Evolutionary conservation across 2,113 vertebrate genomes (phyloP).

Genomic region (Stomatorhinus ivindoensis): DNA sequence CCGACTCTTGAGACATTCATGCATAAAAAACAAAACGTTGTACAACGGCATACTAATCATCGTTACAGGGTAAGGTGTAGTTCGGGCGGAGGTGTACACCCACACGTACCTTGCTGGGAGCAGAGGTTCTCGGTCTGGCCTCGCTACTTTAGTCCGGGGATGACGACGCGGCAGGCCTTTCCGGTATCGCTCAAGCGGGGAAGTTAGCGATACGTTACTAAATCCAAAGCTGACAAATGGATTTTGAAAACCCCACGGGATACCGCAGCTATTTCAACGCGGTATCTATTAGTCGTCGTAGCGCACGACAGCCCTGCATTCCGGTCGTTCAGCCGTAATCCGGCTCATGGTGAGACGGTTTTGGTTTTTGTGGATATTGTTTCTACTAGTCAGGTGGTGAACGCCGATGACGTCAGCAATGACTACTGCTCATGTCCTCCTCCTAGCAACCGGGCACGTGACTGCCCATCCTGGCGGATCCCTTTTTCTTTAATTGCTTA

Average conservation of each 20-base stretch:
- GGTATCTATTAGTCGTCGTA: neutral
- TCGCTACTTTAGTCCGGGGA: conserved; percentile 12
- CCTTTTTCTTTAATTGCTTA: neutral
- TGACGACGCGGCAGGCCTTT: conserved; percentile 17
- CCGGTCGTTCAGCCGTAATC: neutral
- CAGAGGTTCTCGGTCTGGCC: conserved; percentile 2
- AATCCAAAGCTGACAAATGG: neutral
- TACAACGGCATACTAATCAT: neutral
- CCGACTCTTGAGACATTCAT: neutral
- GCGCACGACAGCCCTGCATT: too few species aligned
- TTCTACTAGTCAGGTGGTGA: conserved; percentile 24
- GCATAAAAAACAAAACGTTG: neutral
- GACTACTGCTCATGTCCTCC: neutral
- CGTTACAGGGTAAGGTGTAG: too few species aligned
- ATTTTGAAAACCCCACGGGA: neutral
- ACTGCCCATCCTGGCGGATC: neutral
- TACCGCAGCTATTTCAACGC: neutral
- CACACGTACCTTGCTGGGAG: conserved; percentile 14
- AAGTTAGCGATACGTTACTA: neutral
- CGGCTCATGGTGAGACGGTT: neutral
- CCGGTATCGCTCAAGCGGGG: conserved; percentile 2
- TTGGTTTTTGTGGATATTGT: neutral
- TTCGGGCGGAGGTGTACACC: neutral
- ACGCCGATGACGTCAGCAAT: conserved; percentile 10
- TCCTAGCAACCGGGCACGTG: conserved; percentile 15